Conservation (phyloP, 2,888 invertebrate genomes). For the Chrysomela aeneicollis region DNA sequence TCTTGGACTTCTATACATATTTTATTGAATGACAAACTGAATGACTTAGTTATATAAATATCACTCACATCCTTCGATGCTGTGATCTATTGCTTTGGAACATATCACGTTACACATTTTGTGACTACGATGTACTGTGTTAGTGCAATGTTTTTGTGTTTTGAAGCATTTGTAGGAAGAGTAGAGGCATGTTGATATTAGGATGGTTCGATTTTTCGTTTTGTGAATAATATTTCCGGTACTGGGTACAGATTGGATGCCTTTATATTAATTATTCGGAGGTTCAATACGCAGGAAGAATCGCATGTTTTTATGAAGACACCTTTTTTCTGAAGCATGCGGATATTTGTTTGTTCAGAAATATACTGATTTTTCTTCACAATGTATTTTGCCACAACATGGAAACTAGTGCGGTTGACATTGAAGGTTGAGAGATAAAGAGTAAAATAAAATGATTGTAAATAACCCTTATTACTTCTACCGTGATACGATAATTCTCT, state of each 20-base stretch:
- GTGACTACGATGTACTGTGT: conserved; percentile 15
- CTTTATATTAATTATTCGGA: no score
- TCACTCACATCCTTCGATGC: conserved; percentile 9
- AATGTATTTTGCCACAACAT: no score
- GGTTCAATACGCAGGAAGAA: no score
- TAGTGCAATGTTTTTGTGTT: conserved; percentile 20
- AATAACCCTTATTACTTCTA: no score
- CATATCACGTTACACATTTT: background rate
- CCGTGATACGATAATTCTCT: no score
- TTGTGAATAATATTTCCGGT: conserved; percentile 26
- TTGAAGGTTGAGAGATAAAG: no score
- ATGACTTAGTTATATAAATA: conserved; percentile 7
- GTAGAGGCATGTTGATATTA: conserved; percentile 41
- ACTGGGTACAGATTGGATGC: conserved; percentile 19
- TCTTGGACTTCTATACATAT: no score
- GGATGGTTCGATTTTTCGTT: conserved; percentile 25
- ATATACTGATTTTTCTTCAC: no score
- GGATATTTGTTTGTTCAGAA: no score
- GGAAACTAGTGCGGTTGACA: no score
- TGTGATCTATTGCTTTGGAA: conserved; percentile 20
- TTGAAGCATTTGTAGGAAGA: conserved; percentile 25
- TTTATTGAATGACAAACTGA: background rate
- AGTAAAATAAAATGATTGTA: no score
- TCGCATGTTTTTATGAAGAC: no score
- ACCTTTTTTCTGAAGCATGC: background rate